Evolutionary conservation across 2,797 vertebrate species (phyloP), one percentile per base, ranked within the genome.

Genomic region (Ispidina picta): DNA sequence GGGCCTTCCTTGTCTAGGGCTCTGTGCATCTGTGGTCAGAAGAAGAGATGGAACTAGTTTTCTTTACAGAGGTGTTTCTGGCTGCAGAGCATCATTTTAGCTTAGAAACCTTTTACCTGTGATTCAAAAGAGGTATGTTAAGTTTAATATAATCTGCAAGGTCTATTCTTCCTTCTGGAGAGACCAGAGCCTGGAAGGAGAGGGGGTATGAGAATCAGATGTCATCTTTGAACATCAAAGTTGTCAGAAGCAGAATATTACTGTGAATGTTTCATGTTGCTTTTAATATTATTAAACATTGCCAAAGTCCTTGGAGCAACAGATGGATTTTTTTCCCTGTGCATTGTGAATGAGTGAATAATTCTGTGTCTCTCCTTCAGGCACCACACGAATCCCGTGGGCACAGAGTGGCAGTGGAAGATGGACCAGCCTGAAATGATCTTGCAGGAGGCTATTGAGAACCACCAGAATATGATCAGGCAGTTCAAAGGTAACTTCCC

Each of bases 311-410:
- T 7, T 15, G 9, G 44, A 21, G 12, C 0, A 12, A 29, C 46
- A 46, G 71, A 21, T 39, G 71, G 18, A 10, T n/a, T 33, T 15
- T 37, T 39, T 43, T 12, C 49, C 39, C 12, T 14, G 31, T 35
- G 6, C 10, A 29, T 77, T 56, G 8, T 33, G 26, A 10, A 15
- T 1, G 4, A 63, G 19, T 16, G 16, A 28, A 19, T 74, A 35
- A 55, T 69, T 70, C 15, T 66, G 12, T 79, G 6, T 71, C 37
- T 78, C 94, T 62, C 58, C 48, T 63, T 51, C 94, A 99, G 99
- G 60, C 99, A 99, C 91, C 99, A 99, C 94, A 99, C 99, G n/a
- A 99, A 99, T 92, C 99, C 99, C 0, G 99, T 99, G 94, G 99
- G 99, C 69, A 99, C 98, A 0, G 99, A 99, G 90, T 99, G 99